phyloP scores from a whole-genome alignment of 1,140 invertebrate genomes.

The Magallana angulata region DNA sequence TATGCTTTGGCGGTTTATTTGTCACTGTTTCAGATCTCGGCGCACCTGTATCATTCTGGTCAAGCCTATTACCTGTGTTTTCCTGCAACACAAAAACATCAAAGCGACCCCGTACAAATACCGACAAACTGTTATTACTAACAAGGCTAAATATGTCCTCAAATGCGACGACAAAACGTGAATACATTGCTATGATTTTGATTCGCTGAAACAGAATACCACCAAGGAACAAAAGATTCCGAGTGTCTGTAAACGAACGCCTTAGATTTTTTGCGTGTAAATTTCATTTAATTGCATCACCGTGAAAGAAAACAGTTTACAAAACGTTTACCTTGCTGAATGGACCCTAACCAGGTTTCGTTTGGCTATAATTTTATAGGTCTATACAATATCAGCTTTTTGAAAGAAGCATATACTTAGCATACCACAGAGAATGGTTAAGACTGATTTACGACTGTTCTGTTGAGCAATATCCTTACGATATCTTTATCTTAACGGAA shows the following conservation, averaged over 20 bases:
- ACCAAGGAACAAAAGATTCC: slow-evolving; percentile 6
- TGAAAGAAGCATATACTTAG: slow-evolving; percentile 14
- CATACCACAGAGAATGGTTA: slow-evolving; percentile 29
- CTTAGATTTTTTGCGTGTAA: slow-evolving; percentile 29
- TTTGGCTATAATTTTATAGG: slow-evolving; percentile 34
- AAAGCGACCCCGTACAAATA: slow-evolving; percentile 47
- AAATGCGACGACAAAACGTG: slow-evolving; percentile 16
- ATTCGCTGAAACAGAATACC: slow-evolving; percentile 13
- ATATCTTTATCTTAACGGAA: slow-evolving; percentile 29
- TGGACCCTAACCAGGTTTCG: slow-evolving; percentile 26
- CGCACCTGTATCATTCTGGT: slow-evolving; percentile 35
- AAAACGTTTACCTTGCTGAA: slow-evolving; percentile 28
- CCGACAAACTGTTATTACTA: slow-evolving; percentile 42
- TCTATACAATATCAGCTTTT: slow-evolving; percentile 29
- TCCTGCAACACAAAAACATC: slow-evolving; percentile 54
- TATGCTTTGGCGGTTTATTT: neutral
- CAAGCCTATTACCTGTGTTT: slow-evolving; percentile 46
- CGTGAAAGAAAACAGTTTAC: slow-evolving; percentile 26
- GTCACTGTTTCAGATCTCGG: neutral
- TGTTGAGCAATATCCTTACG: slow-evolving; percentile 18
- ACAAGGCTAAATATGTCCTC: slow-evolving; percentile 36
- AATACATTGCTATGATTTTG: slow-evolving; percentile 35
- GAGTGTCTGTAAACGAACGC: slow-evolving; percentile 26
- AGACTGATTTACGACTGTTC: slow-evolving; percentile 20
- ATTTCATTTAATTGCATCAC: slow-evolving; percentile 36